These are phyloP conservation scores for Daboia siamensis DNA, from an alignment of 2,113 vertebrate species.

Conservation along the genomic window DNA sequence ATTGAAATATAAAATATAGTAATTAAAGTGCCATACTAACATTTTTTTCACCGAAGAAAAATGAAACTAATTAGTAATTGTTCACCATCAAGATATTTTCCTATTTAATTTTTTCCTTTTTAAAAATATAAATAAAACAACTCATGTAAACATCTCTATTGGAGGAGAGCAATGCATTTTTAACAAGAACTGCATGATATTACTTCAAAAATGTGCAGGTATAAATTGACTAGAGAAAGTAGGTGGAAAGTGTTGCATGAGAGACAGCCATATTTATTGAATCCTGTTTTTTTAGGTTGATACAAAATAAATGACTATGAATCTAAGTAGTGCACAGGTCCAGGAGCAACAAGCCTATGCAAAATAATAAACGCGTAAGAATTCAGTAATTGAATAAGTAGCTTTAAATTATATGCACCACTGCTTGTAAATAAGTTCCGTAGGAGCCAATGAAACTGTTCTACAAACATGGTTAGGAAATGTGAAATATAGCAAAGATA, in stretches of 20 bases:
- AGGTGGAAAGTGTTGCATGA: neutral
- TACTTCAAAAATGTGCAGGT: neutral
- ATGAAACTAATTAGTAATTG: neutral
- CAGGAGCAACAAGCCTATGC: neutral
- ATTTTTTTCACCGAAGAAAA: neutral
- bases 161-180: neutral
- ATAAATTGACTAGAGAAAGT: neutral
- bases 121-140: neutral
- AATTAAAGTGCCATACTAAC: neutral
- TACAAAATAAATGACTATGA: neutral
- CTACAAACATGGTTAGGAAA: neutral
- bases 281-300: neutral
- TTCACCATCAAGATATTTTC: neutral
- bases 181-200: neutral
- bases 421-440: neutral
- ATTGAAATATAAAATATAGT: neutral
- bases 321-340: neutral
- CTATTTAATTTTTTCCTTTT: neutral
- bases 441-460: neutral
- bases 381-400: neutral
- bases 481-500: neutral
- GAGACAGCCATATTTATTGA: neutral
- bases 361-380: neutral
- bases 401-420: neutral
- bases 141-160: neutral